Evolutionary conservation across 2,113 vertebrate genomes (phyloP), one percentile per base, ranked within the genome.

Genomic region (Pterocles gutturalis): DNA sequence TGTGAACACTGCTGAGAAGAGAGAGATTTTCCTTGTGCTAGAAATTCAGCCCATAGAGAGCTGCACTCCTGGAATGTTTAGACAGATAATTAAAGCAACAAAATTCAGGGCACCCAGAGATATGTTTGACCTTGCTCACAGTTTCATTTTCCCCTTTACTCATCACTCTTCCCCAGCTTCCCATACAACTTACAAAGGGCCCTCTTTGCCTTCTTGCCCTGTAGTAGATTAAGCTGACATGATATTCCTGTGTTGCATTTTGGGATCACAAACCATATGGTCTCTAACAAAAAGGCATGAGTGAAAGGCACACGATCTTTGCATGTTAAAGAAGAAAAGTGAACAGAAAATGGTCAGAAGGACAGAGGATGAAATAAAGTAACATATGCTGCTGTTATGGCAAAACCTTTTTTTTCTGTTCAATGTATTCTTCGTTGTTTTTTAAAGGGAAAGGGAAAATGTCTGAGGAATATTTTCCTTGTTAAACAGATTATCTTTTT

Each of bases 11-110:
- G 31, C 36, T 81, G n/a, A 90, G 36, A 36, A 83, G 13, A 65
- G 29, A 76, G 71, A 83, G 25, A 82, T 53, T 75, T 91, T 87
- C 18, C n/a, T 57, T 72, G 49, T 36, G 45, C 84, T 84, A 76
- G 81, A 96, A 90, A 85, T 71, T 91, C 69, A 84, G 38, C 34
- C 65, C 34, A 41, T 17, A 48, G 84, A 94, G 82, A 72, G 25
- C 53, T 69, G 49, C 5, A 4, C 36, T 90, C 29, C 49, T 83
- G 4, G 3, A 87, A 77, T 49, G n/a, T 77, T 95, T 85, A 80
- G 53, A 65, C 4, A 85, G 94, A 87, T 94, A 96, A 96, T 93
- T 96, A 95, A 91, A 88, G 81, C 21, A 64, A 65, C 15, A 83
- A 73, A 93, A 97, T 90, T 85, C 87, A 77, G 93, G 82, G 33